Evolutionary conservation across 2,888 invertebrate genomes (phyloP).

Genomic region (Pherbina coryleti): DNA sequence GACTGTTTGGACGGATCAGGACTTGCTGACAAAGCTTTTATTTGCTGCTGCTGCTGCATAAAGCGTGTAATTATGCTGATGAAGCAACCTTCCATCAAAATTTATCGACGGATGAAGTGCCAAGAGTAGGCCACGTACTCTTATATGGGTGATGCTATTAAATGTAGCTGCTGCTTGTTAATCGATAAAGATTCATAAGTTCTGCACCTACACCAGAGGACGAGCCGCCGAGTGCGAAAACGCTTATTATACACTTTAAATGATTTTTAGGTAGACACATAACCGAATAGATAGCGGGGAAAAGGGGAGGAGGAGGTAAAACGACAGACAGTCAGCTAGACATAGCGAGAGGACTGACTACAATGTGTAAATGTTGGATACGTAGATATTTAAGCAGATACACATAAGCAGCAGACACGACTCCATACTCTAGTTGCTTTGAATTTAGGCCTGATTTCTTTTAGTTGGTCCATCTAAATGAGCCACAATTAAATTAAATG

Average conservation of each 20-base stretch:
- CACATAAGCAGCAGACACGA: too few species aligned
- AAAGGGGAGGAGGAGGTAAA: neutral
- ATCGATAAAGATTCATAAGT: slow-evolving; percentile 16
- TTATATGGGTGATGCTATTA: neutral
- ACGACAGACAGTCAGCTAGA: neutral
- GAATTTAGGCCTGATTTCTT: too few species aligned
- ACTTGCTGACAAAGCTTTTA: neutral
- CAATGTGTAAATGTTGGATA: neutral
- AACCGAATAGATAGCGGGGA: neutral
- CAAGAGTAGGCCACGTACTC: slow-evolving; percentile 15
- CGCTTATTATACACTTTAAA: neutral
- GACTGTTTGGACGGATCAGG: neutral
- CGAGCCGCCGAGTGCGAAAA: neutral
- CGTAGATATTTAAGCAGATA: too few species aligned
- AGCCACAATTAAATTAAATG: too few species aligned
- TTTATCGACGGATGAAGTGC: neutral
- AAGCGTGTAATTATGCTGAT: slow-evolving; percentile 14
- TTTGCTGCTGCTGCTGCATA: neutral
- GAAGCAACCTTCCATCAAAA: neutral
- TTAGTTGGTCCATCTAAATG: too few species aligned
- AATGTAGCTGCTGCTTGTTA: neutral
- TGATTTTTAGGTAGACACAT: slow-evolving; percentile 25
- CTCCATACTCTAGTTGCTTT: too few species aligned
- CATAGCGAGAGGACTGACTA: neutral
- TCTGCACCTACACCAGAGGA: neutral